These are phyloP conservation scores for Micromys minutus DNA, from an alignment of 2,113 vertebrate genomes.

Conservation along the genomic window DNA sequence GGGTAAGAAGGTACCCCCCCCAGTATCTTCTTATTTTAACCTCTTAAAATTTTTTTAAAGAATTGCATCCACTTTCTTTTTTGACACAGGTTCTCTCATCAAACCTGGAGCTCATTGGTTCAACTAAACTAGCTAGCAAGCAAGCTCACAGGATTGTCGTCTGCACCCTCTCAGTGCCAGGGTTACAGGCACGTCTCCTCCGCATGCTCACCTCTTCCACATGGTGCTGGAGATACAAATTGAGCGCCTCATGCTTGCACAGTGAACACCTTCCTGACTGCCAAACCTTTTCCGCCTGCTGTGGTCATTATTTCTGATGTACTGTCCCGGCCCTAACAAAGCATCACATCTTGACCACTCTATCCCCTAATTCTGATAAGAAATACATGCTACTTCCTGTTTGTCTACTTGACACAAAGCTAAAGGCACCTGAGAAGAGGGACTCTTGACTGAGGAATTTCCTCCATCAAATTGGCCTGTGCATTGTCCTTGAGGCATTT, in stretches of 20 bases:
- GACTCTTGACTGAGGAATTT: no score
- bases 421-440: no score
- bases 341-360: neutral
- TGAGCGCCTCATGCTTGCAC: neutral
- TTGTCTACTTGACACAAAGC: neutral
- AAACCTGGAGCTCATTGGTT: neutral
- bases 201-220: neutral
- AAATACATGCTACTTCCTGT: neutral
- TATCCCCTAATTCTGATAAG: neutral
- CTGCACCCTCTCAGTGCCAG: no score
- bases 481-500: no score
- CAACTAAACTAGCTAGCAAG: neutral
- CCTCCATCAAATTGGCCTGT: no score
- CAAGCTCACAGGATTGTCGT: neutral
- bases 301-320: neutral
- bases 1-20: no score
- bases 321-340: neutral
- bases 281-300: neutral
- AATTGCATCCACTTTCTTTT: neutral
- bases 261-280: neutral
- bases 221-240: neutral
- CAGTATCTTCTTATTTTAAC: no score
- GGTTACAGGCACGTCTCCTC: neutral
- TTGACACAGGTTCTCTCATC: neutral
- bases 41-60: no score